These are phyloP conservation scores for Odontocerum albicorne DNA, from an alignment of 2,888 invertebrate genomes.

Conservation along the genomic window DNA sequence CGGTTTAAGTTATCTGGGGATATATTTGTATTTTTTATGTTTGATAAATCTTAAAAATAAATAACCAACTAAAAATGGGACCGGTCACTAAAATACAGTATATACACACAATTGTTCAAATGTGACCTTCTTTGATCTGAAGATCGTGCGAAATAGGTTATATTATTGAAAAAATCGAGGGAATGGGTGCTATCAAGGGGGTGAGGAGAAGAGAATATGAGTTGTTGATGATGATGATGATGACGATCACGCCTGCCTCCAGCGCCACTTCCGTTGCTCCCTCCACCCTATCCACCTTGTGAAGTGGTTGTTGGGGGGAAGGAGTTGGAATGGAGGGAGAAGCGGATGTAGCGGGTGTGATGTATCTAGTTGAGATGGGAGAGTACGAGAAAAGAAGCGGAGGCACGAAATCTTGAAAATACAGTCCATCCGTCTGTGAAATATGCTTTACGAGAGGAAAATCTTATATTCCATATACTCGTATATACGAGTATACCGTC, in stretches of 20 bases:
- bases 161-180: not conserved
- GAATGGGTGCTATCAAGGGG: not conserved
- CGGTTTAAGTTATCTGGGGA: too few species aligned
- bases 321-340: slow-evolving; percentile 2
- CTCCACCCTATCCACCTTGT: slow-evolving; percentile 8
- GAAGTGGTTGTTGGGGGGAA: not conserved
- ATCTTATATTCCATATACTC: too few species aligned
- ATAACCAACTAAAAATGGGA: too few species aligned
- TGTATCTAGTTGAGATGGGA: slow-evolving; percentile 20
- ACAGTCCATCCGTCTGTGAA: too few species aligned
- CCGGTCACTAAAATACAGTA: too few species aligned
- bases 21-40: too few species aligned
- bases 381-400: slow-evolving; percentile 17
- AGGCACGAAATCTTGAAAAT: not conserved
- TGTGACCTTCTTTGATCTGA: too few species aligned
- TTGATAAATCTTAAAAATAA: too few species aligned
- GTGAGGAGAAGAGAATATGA: slow-evolving; percentile 9
- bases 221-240: slow-evolving; percentile 24
- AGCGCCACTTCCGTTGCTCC: slow-evolving; percentile 26
- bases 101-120: too few species aligned
- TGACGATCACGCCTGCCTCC: slow-evolving; percentile 27
- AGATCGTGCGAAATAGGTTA: not conserved
- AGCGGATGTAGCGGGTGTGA: slow-evolving; percentile 21
- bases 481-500: too few species aligned
- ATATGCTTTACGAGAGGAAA: too few species aligned